Evolutionary conservation across 2,113 vertebrate species (phyloP).

Genomic region (Origma solitaria): DNA sequence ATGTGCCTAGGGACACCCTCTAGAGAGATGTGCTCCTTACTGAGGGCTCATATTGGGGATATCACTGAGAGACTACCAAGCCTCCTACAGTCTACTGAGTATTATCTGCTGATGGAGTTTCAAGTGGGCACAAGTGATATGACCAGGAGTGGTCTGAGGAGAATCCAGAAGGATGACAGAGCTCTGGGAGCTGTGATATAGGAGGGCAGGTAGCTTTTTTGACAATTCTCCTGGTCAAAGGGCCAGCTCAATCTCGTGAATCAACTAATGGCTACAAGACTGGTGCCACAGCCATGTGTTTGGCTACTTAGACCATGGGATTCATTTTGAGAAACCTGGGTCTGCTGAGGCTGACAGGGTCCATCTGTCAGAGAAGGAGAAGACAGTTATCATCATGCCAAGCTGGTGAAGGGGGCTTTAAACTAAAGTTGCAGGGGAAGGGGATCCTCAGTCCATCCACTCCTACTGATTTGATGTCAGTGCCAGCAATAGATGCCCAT

Average conservation of each 20-base stretch:
- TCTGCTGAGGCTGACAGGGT: background rate
- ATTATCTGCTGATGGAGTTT: background rate
- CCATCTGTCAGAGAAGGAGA: background rate
- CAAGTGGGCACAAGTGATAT: background rate
- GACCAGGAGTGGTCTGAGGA: background rate
- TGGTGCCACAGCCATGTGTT: background rate
- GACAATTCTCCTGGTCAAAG: background rate
- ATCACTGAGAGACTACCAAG: background rate
- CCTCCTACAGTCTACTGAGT: fast-evolving
- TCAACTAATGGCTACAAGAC: background rate
- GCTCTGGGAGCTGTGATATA: background rate
- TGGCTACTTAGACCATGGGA: background rate
- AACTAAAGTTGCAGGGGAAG: background rate
- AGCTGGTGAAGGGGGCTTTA: background rate
- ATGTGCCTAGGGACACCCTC: background rate
- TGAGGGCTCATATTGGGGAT: background rate
- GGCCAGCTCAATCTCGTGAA: background rate
- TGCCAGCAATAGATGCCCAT: background rate
- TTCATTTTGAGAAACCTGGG: background rate
- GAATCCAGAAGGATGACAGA: background rate
- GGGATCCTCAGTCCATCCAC: background rate
- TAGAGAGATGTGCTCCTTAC: background rate
- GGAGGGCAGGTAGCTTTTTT: background rate
- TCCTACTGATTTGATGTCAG: background rate
- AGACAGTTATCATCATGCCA: background rate